phyloP scores from a whole-genome alignment of 2,113 vertebrate genomes.

The Vulpes lagopus region DNA sequence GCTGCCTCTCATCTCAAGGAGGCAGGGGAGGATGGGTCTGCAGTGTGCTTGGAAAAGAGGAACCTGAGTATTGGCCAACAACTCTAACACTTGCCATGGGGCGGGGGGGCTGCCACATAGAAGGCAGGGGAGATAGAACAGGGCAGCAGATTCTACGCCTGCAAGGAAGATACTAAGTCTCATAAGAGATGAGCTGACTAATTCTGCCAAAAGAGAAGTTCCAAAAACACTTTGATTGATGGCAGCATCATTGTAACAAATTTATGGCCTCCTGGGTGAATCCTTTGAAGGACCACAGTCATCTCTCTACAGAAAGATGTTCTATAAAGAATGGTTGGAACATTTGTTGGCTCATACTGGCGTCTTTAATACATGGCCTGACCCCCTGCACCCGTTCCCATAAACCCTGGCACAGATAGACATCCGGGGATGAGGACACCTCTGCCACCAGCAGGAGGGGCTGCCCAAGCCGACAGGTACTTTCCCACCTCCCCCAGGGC shows the following conservation, averaged over 20 bases:
- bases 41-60: accelerated
- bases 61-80: accelerated
- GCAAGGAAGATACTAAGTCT: not conserved
- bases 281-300: conserved; percentile 7
- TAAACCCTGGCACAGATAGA: not conserved
- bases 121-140: not conserved
- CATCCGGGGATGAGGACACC: not conserved
- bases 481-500: not conserved
- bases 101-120: too few relatives aligned
- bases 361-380: not conserved
- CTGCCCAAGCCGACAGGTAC: accelerated
- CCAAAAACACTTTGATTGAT: not conserved
- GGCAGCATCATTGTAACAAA: not conserved
- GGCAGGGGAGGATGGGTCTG: not conserved
- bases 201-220: not conserved
- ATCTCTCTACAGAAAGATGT: not conserved
- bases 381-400: accelerated
- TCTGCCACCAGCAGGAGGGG: not conserved
- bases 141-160: accelerated
- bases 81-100: accelerated
- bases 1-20: not conserved
- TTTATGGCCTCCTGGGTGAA: not conserved
- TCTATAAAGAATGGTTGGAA: not conserved
- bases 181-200: not conserved
- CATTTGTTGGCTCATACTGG: not conserved